Percentiles rank a stretch among this genome's conserved stretches.
These are phyloP conservation scores for Dolichopus griseipennis DNA, from an alignment of 2,888 invertebrate genomes.

Conservation along the genomic window DNA sequence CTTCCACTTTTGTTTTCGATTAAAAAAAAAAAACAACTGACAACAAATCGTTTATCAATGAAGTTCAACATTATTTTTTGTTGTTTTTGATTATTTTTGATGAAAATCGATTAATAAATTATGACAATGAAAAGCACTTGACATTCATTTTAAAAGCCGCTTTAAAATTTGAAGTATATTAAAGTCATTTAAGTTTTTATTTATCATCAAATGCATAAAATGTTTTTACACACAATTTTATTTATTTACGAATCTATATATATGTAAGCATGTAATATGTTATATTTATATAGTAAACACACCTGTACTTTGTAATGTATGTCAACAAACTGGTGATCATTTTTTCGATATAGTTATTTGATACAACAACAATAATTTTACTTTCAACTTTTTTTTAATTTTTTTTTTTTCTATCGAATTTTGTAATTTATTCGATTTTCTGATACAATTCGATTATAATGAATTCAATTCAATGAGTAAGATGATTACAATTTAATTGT, in stretches of 20 bases:
- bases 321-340: neutral
- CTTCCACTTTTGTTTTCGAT: too few species aligned
- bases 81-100: too few species aligned
- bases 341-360: neutral
- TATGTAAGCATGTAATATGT: too few species aligned
- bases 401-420: neutral
- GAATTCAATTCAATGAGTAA: too few species aligned
- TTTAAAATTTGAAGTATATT: neutral
- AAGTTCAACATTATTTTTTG: too few species aligned
- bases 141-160: neutral
- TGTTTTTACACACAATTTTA: too few species aligned
- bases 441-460: neutral
- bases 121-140: neutral
- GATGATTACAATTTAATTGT: too few species aligned
- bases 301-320: neutral
- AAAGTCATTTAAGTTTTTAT: neutral
- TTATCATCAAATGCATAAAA: neutral
- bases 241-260: too few species aligned
- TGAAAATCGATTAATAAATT: neutral
- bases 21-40: too few species aligned
- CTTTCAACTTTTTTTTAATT: neutral
- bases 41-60: too few species aligned
- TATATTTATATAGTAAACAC: neutral
- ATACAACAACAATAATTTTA: too few species aligned
- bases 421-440: neutral